Conservation (phyloP, 2,888 invertebrate genomes). For the Gisinianus flammeolus region DNA sequence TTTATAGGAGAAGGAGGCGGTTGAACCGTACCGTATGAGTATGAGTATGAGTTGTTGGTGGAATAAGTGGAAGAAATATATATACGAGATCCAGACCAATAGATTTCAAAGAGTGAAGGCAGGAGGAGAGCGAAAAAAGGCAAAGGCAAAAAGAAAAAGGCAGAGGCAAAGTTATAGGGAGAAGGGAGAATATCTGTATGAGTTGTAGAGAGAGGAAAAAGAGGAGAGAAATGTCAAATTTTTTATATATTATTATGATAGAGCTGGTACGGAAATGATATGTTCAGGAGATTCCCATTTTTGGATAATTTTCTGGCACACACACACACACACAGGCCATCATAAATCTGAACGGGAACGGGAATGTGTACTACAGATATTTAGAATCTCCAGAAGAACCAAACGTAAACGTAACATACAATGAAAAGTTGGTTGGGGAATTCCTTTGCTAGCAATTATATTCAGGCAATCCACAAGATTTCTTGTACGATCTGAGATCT, state of each 20-base stretch:
- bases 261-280: conserved; percentile 27
- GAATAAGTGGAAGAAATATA: too few species aligned
- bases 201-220: conserved; percentile 2
- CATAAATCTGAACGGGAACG: conserved; percentile 19
- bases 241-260: conserved; percentile 33
- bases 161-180: background rate
- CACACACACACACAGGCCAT: background rate
- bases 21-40: too few species aligned
- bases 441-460: too few species aligned
- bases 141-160: background rate
- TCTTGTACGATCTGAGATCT: too few species aligned
- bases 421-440: too few species aligned
- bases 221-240: conserved; percentile 27
- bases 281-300: conserved; percentile 31
- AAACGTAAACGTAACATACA: too few species aligned
- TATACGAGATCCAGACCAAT: too few species aligned
- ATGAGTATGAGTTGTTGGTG: conserved; percentile 16
- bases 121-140: background rate
- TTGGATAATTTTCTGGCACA: conserved; percentile 27
- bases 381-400: too few species aligned
- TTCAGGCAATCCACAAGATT: too few species aligned
- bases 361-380: too few species aligned
- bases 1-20: conserved; percentile 8
- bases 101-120: background rate
- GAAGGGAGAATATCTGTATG: background rate